Conservation (phyloP, 2,888 invertebrate species). For the Agapostemon virescens region DNA sequence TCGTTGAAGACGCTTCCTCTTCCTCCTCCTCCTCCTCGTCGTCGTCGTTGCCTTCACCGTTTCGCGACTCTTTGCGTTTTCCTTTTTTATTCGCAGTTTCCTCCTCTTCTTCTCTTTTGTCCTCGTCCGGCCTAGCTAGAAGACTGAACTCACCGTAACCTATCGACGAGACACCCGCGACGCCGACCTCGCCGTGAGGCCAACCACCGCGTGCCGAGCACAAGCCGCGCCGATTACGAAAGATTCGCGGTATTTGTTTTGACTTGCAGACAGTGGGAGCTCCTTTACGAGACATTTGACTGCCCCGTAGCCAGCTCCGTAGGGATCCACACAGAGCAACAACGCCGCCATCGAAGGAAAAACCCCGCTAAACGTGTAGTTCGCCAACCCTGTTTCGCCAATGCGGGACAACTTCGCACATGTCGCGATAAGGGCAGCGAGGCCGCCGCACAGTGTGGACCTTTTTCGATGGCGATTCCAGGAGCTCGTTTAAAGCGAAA, state of each 20-base stretch:
- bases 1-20: constrained; percentile 9
- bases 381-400: constrained; percentile 7
- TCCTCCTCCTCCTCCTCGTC: not conserved
- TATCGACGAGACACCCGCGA: constrained; percentile 38
- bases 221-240: constrained; percentile 66
- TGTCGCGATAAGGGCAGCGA: no score
- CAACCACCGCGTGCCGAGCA: constrained; percentile 53
- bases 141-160: constrained; percentile 43
- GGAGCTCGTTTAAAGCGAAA: not conserved
- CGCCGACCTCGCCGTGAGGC: constrained; percentile 54
- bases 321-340: constrained; percentile 65
- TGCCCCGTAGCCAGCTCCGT: constrained; percentile 63
- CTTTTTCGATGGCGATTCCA: not conserved
- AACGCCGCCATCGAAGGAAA: constrained; percentile 62
- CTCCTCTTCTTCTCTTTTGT: constrained; percentile 44
- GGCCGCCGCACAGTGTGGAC: not conserved
- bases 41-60: no score
- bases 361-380: constrained; percentile 8
- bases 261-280: constrained; percentile 67
- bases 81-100: constrained; percentile 48
- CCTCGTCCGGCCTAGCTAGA: constrained; percentile 47
- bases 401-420: constrained; percentile 1
- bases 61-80: constrained; percentile 37
- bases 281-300: constrained; percentile 76
- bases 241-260: constrained; percentile 74